Conservation (phyloP, 2,888 invertebrate genomes). For the Ochropleura plecta region DNA sequence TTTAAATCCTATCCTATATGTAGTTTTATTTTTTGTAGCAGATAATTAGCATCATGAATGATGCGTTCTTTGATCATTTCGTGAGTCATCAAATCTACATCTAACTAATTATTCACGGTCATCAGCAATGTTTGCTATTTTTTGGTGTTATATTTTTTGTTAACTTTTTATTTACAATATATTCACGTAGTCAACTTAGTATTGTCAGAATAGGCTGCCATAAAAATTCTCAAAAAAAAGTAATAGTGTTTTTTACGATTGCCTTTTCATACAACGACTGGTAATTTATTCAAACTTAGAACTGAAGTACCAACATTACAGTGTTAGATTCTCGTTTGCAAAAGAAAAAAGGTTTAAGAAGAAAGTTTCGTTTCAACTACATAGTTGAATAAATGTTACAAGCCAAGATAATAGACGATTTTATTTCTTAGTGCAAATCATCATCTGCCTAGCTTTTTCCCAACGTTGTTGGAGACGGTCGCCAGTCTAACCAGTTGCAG, state of each 20-base stretch:
- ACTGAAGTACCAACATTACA: slow-evolving; percentile 6
- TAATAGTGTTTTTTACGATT: neutral
- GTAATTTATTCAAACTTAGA: slow-evolving; percentile 24
- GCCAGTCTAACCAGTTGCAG: too few species aligned
- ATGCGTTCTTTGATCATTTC: too few species aligned
- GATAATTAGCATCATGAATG: too few species aligned
- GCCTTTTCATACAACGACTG: slow-evolving; percentile 5
- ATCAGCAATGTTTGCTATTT: neutral
- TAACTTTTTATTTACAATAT: neutral
- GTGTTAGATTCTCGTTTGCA: slow-evolving; percentile 1
- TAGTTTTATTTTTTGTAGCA: too few species aligned
- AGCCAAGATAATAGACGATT: neutral
- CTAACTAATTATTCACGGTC: neutral
- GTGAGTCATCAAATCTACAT: neutral
- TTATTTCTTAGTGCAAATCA: neutral
- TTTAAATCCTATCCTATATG: too few species aligned
- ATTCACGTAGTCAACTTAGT: slow-evolving; percentile 1
- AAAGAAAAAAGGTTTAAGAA: slow-evolving; percentile 7
- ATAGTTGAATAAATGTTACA: neutral
- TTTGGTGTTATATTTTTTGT: neutral
- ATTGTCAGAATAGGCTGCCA: neutral
- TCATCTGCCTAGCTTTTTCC: too few species aligned
- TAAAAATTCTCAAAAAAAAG: slow-evolving; percentile 3
- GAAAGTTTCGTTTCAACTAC: neutral
- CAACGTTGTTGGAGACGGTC: too few species aligned